Evolutionary conservation across 2,888 invertebrate species (phyloP).

Genomic region (Tenthredo scrophulariae): DNA sequence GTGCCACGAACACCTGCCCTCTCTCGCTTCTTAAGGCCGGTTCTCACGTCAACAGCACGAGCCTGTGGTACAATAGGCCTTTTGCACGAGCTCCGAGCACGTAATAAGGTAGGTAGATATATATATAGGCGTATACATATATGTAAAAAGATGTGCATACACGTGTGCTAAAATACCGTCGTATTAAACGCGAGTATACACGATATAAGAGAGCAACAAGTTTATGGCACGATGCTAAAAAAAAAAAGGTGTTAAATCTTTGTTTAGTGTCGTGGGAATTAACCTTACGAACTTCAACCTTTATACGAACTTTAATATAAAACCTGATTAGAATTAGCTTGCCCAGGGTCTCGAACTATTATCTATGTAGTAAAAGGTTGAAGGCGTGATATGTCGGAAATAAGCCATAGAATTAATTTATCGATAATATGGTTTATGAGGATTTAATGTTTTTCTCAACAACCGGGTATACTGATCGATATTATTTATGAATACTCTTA

Average conservation of each 20-base stretch:
- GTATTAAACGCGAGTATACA: background rate
- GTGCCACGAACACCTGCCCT: conserved; percentile 38
- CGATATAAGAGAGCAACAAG: conserved; percentile 25
- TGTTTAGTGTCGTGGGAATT: conserved; percentile 15
- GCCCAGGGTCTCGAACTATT: background rate
- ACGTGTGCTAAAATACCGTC: background rate
- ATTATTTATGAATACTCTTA: background rate
- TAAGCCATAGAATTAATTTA: background rate
- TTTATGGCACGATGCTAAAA: conserved; percentile 1
- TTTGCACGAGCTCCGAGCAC: conserved; percentile 37
- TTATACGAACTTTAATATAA: conserved; percentile 15
- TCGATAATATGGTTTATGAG: background rate
- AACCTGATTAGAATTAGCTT: conserved; percentile 10
- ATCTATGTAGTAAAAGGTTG: background rate
- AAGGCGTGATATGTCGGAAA: background rate
- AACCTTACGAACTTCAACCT: conserved; percentile 27
- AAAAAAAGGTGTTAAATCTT: background rate
- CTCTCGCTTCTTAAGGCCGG: conserved; percentile 28
- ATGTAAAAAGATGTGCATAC: background rate
- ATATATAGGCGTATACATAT: background rate
- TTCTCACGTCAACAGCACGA: conserved; percentile 51
- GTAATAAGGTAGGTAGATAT: background rate
- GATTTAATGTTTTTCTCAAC: background rate
- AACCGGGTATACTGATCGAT: background rate
- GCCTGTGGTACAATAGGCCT: conserved; percentile 37